Conservation (phyloP, 2,113 vertebrate species). For the Astatoreochromis straeleni region DNA sequence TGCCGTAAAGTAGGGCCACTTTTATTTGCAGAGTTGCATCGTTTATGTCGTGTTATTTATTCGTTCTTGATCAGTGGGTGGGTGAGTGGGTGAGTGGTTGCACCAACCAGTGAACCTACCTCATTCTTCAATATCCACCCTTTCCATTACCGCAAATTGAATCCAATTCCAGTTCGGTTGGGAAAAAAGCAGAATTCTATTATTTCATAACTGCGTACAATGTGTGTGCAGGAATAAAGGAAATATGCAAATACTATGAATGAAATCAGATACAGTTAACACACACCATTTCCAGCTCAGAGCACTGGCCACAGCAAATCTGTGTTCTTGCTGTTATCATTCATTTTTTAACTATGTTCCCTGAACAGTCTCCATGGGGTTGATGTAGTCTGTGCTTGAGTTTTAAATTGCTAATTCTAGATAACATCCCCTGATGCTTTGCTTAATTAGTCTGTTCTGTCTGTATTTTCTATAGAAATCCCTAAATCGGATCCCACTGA, state of each 20-base stretch:
- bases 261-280: background rate
- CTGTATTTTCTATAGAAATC: constrained; percentile 47
- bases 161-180: background rate
- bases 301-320: background rate
- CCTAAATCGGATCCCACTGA: constrained; percentile 20
- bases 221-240: background rate
- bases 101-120: background rate
- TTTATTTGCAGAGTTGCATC: background rate
- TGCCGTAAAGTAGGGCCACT: background rate
- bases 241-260: background rate
- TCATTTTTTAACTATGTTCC: background rate
- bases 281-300: background rate
- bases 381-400: constrained; percentile 2
- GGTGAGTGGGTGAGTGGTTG: background rate
- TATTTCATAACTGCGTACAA: background rate
- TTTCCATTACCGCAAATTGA: background rate
- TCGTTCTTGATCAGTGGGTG: background rate
- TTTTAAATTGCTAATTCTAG: constrained; percentile 58
- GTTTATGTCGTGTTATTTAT: background rate
- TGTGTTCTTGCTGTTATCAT: background rate
- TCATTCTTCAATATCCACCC: background rate
- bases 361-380: background rate
- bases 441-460: constrained; percentile 53
- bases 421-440: constrained; percentile 8
- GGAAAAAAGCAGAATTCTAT: background rate